Conservation (phyloP, 2,797 vertebrate genomes). For the Taenioides sp. region DNA sequence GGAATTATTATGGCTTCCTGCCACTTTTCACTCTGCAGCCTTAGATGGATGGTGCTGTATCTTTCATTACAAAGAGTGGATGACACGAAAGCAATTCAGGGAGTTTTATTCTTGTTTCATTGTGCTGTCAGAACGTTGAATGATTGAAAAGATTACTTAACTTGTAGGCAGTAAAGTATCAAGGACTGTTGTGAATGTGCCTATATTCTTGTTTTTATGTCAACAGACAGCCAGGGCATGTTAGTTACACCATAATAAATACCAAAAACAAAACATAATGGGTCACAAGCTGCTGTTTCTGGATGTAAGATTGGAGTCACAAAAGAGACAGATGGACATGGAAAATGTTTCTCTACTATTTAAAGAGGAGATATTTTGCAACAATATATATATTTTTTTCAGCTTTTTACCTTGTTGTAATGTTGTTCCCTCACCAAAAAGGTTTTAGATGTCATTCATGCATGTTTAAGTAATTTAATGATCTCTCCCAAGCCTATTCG, state of each 20-base stretch:
- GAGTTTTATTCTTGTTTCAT: conserved; percentile 10
- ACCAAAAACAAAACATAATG: background rate
- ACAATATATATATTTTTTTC: no score
- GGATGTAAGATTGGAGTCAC: background rate
- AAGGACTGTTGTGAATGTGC: background rate
- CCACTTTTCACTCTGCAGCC: conserved; percentile 12
- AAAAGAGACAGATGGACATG: background rate
- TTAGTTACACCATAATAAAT: no score
- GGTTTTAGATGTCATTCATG: no score
- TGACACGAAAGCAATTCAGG: conserved; percentile 7
- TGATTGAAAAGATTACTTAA: background rate
- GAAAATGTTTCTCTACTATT: background rate
- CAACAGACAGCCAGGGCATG: background rate
- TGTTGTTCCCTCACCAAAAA: no score
- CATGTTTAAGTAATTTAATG: no score
- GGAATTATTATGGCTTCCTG: conserved; percentile 44
- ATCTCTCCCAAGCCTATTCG: no score
- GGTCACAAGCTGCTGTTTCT: background rate
- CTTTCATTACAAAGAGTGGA: conserved; percentile 25
- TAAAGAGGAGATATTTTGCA: no score
- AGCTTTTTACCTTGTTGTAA: no score
- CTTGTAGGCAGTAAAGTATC: background rate
- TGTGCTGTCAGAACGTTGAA: background rate
- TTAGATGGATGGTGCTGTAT: conserved; percentile 16
- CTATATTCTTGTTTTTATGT: background rate